phyloP scores from a whole-genome alignment of 2,113 vertebrate genomes.

The Amazona guildingii region DNA sequence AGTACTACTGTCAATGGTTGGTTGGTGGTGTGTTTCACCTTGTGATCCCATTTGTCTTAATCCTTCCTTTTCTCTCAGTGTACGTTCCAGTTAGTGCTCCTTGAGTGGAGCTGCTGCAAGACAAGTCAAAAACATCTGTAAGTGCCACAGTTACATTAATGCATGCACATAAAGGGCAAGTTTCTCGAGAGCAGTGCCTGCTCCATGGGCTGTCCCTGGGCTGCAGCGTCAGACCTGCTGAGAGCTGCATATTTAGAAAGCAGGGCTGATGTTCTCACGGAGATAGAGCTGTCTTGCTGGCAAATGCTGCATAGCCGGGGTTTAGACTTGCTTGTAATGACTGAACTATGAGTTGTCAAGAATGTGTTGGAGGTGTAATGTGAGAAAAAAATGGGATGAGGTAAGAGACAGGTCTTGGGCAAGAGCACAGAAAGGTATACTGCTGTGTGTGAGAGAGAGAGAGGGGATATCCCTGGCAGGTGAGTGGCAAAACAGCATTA shows the following conservation, averaged over 20 bases:
- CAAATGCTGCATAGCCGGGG: background rate
- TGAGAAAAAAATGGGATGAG: background rate
- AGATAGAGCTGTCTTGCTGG: background rate
- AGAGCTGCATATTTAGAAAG: background rate
- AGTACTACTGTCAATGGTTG: background rate
- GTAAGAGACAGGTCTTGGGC: slow-evolving; percentile 11
- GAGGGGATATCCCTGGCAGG: background rate
- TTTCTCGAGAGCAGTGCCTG: background rate
- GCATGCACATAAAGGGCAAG: background rate
- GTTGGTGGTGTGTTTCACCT: background rate
- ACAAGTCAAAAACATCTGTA: background rate
- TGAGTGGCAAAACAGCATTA: background rate
- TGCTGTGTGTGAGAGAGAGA: background rate
- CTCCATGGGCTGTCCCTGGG: background rate
- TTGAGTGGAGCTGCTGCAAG: background rate
- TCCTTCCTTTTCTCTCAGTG: background rate
- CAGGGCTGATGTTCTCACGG: background rate
- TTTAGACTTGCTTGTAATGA: background rate
- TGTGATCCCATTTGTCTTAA: background rate
- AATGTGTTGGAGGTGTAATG: background rate
- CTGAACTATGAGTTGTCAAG: background rate
- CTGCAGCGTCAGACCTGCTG: background rate
- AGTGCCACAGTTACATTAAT: background rate
- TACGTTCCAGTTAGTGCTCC: background rate
- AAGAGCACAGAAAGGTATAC: background rate